phyloP scores from a whole-genome alignment of 2,113 vertebrate genomes.

The Microtus pennsylvanicus region DNA sequence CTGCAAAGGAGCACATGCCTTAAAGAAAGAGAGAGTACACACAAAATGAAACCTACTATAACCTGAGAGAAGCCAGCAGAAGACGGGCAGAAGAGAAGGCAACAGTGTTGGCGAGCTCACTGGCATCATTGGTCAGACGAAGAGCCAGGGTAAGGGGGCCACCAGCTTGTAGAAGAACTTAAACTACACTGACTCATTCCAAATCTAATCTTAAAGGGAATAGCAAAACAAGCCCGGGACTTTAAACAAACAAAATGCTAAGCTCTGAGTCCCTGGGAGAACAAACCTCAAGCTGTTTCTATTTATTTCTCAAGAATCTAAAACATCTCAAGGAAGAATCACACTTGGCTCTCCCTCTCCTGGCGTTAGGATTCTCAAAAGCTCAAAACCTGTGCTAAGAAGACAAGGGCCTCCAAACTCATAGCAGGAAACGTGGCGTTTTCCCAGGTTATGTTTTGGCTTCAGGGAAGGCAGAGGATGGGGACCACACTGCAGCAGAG shows the following conservation, averaged over 20 bases:
- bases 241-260: constrained; percentile 32
- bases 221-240: constrained; percentile 17
- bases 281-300: constrained; percentile 54
- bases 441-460: constrained; percentile 76
- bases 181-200: constrained; percentile 11
- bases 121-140: background rate
- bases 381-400: constrained; percentile 63
- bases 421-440: constrained; percentile 74
- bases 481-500: constrained; percentile 75
- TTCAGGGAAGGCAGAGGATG: constrained; percentile 70
- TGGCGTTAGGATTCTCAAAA: constrained; percentile 63
- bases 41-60: background rate
- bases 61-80: background rate
- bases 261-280: constrained; percentile 52
- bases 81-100: background rate
- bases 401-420: constrained; percentile 72
- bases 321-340: constrained; percentile 51
- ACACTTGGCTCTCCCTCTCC: constrained; percentile 51
- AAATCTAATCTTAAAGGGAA: constrained; percentile 49
- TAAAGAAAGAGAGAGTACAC: background rate
- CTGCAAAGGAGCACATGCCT: background rate
- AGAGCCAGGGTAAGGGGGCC: background rate
- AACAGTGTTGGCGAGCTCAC: background rate
- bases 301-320: constrained; percentile 65
- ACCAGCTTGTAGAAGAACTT: background rate